Evolutionary conservation across 2,888 invertebrate genomes (phyloP), one percentile per base, ranked within the genome.

Genomic region (Rotaria magnacalcarata): DNA sequence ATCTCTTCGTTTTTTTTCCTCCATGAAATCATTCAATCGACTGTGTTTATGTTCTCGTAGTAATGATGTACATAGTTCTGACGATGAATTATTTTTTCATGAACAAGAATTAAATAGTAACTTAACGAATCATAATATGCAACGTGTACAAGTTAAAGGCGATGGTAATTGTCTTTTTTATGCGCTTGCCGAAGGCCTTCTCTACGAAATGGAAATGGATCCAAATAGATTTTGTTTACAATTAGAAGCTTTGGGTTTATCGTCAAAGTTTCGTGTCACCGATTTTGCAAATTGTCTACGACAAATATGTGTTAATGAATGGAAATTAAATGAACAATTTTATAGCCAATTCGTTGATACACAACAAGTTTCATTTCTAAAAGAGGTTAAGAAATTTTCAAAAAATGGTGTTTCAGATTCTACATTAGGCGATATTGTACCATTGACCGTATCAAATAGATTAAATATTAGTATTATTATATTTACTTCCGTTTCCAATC

Each of bases 161-260:
- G 75, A 75, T 43, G 75, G 75, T 43, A 75, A 75, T 75, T 75
- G 75, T 24, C 47, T 75, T 11, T 75, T 75, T 24, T 75, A 75
- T 43, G 75, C 75, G 2, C 47, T 75, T 43, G 75, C 75, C 10
- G 43, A 75, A 75, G 75, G 75, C 43, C 21, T 75, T 24, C 6
- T 75, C 19, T 47, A 75, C 24, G 75, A 75, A 75, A 75, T 75
- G 75, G 21, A 75, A 24, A 24, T 21, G 10, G 75, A 75, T 47
- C 21, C 6, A 21, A 14, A 75, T 75, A 11, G 41, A 11, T 75
- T 43, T 43, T 21, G 43, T 75, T 21, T 41, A 43, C 75, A 75
- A 10, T 43, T 24, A 43, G 52, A 52, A 52, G 52, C 52, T 16
- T 43, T 75, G 24, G 24, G 21, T 41, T 43, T 43, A 24, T 43